Evolutionary conservation across 2,797 vertebrate species (phyloP), one percentile per base, ranked within the genome.

Genomic region (Miopithecus talapoin): DNA sequence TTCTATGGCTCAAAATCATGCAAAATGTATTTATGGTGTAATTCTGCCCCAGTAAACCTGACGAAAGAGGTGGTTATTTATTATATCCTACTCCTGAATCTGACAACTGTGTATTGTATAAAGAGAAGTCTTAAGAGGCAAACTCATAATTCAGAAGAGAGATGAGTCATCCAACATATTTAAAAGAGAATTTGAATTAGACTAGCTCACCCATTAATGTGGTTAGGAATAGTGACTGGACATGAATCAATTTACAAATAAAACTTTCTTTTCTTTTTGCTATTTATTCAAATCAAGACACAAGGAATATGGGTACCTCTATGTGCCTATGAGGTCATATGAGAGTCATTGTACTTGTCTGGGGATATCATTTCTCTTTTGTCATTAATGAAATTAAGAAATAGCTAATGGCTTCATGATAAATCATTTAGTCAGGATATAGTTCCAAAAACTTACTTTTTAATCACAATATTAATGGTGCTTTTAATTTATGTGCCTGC

Each of bases 381-480:
- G 16, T 39, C 17, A 95, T 86, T 94, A 98, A 97, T 92, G 83
- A 97, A 95, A 95, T 97, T 85, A 91, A 28, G 93, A 43, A 96
- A 86, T 79, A 89, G 53, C 39, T 61, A 88, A 88, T 48, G 5
- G 26, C 30, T 97, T 92, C 88, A 74, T 75, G 30, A 85, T 85
- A 93, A 94, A 95, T 91, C 85, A 96, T 83, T 94, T 76, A 92
- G 87, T 97, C 64, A 94, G 81, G 26, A 43, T 81, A 76, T 33
- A 92, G 33, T 96, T 98, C 75, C 89, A 97, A 97, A 89, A 96
- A 88, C 91, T 98, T 98, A 97, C 95, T 97, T 98, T 91, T 98
- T 98, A 98, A 96, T 97, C 98, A 97, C 95, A 92, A 94, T 94
- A 96, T 97, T 98, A 94, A 94, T 97, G 96, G 79, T 97, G 97